Conservation (phyloP, 37 sponge, comb jelly and placozoan genomes). For the Halisarca cf. caerulea region DNA sequence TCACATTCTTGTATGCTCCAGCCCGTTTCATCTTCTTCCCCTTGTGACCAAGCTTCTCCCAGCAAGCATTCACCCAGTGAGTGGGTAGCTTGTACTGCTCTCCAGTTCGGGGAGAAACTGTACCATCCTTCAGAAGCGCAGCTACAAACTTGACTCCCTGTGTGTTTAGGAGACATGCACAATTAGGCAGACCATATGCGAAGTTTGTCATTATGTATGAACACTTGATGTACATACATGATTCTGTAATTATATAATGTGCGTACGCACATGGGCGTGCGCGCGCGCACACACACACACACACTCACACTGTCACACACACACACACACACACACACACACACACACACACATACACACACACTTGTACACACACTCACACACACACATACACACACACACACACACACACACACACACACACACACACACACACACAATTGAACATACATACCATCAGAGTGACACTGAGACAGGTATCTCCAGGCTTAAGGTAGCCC, state of each 20-base stretch:
- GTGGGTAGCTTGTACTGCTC: slow-evolving; percentile 22
- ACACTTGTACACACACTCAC: too few relatives aligned
- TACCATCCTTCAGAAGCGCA: slow-evolving; percentile 52
- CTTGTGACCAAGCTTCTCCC: slow-evolving; percentile 65
- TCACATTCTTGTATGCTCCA: slow-evolving; percentile 59
- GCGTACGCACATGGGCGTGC: too few relatives aligned
- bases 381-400: too few relatives aligned
- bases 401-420: too few relatives aligned
- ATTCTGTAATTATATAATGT: too few relatives aligned
- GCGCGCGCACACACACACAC: too few relatives aligned
- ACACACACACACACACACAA: too few relatives aligned
- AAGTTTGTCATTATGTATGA: too few relatives aligned
- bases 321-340: too few relatives aligned
- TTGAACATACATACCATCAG: slow-evolving; percentile 19
- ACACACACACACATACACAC: too few relatives aligned
- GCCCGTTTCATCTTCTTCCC: slow-evolving; percentile 33
- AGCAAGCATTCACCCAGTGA: slow-evolving; percentile 66
- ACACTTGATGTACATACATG: too few relatives aligned
- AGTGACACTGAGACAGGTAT: slow-evolving; percentile 19
- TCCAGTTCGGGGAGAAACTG: slow-evolving; percentile 17
- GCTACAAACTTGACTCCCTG: slow-evolving; percentile 71
- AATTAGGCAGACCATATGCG: neutral
- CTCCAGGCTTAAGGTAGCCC: slow-evolving; percentile 26
- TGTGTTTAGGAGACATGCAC: neutral
- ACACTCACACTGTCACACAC: too few relatives aligned